Percentiles rank a stretch among this genome's conserved stretches.
phyloP scores from a whole-genome alignment of 2,113 vertebrate species.

The Oryzias celebensis region DNA sequence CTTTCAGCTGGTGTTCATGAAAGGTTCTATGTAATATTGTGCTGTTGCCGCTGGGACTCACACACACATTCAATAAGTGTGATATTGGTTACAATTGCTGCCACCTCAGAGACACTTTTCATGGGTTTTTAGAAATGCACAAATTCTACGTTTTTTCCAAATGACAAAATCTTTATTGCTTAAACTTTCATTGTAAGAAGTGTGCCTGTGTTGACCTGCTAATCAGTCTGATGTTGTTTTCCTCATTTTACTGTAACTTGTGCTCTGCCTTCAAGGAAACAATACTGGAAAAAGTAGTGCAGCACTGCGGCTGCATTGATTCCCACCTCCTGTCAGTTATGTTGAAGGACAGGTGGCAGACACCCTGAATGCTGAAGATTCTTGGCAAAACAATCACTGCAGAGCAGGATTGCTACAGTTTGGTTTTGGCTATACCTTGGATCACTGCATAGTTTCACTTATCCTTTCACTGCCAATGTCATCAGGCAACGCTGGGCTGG shows the following conservation, averaged over 20 bases:
- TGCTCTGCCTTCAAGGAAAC: not conserved
- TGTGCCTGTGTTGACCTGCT: not conserved
- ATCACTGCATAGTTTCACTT: not conserved
- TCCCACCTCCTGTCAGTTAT: not conserved
- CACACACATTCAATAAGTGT: too few relatives aligned
- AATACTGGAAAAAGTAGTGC: not conserved
- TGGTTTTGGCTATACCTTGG: not conserved
- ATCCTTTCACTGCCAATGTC: not conserved
- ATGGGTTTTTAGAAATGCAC: too few relatives aligned
- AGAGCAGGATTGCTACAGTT: not conserved
- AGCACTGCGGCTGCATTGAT: not conserved
- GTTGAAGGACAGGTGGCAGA: not conserved
- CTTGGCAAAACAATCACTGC: not conserved
- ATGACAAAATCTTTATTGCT: too few relatives aligned
- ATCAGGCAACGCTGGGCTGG: constrained; percentile 1
- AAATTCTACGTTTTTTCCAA: too few relatives aligned
- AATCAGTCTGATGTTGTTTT: not conserved
- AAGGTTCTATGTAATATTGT: too few relatives aligned
- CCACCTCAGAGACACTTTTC: too few relatives aligned
- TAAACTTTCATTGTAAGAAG: too few relatives aligned
- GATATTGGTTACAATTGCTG: too few relatives aligned
- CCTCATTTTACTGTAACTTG: not conserved
- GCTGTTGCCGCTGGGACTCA: too few relatives aligned
- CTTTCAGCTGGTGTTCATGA: not conserved
- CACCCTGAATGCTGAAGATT: not conserved